Base-by-base conservation (phyloP, 2,888 invertebrate species). In the Cecidostiba fungosa region DNA sequence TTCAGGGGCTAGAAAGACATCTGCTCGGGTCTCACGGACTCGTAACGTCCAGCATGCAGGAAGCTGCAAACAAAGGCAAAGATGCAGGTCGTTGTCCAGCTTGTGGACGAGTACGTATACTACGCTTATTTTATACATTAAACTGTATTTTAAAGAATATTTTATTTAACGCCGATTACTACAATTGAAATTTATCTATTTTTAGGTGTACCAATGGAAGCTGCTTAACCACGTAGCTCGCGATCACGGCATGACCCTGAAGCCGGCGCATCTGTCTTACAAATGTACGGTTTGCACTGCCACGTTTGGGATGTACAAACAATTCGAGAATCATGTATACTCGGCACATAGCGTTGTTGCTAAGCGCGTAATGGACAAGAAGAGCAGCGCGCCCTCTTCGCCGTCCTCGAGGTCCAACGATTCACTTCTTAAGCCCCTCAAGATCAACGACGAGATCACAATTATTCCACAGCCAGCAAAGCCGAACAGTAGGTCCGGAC, bases 251-350 rank as follows among this genome's bases (percentile, higher is more conserved):
- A 96, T 98, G 95, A 97, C 97, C 54, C 94, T 98, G 88, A 98
- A 98, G 92, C 98, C 98, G 32, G 98, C 98, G 59, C 98, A 98
- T 93, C 94, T 98, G 84, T 98, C 98, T 47, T 98, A 98, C 95
- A 98, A 98, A 94, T 98, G 98, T 94, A 98, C 98, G 16, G 98
- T 98, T 43, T 98, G 98, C 93, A 98, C 98, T 62, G 98, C 98
- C 36, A 98, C 98, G 3, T 98, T 98, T 92, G 97, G 97, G 90
- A 98, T 98, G 97, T 98, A 98, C 95, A 98, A 98, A 94, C 97
- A 98, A 91, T 98, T 98, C 91, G 98, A 98, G 93, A 98, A 97
- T 93, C 98, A 98, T 93, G 98, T 98, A 8, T 98, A 98, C 92
- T 97, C 98, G 62, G 98, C 98, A 29, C 98, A 98, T 91, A 98